These are phyloP conservation scores for Diadegma fenestrale DNA, from an alignment of 2,888 invertebrate genomes.

Conservation along the genomic window DNA sequence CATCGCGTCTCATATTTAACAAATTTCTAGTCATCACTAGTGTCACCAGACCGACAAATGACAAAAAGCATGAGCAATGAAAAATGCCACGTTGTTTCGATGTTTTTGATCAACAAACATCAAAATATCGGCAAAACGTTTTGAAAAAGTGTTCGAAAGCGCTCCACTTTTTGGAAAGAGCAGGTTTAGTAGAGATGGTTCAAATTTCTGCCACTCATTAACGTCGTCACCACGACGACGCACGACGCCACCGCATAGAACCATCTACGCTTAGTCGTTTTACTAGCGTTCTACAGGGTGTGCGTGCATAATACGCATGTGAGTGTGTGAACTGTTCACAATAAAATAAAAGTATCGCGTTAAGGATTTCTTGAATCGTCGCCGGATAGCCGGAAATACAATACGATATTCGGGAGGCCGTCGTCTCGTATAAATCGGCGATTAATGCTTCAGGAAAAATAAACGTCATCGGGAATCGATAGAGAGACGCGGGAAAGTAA, in stretches of 20 bases:
- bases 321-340: background rate
- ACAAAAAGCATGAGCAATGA: too few relatives aligned
- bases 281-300: background rate
- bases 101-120: too few relatives aligned
- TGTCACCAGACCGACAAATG: too few relatives aligned
- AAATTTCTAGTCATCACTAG: too few relatives aligned
- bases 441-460: background rate
- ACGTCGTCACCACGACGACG: slow-evolving; percentile 4
- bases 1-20: too few relatives aligned
- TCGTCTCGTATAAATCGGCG: background rate
- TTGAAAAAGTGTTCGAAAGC: too few relatives aligned
- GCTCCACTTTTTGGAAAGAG: too few relatives aligned
- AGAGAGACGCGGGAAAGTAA: background rate
- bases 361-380: background rate
- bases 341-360: background rate
- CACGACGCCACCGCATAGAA: background rate
- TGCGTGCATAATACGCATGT: too few relatives aligned
- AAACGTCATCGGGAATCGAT: background rate
- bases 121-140: too few relatives aligned
- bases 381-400: background rate
- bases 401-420: background rate
- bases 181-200: background rate
- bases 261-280: background rate
- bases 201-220: background rate
- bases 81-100: too few relatives aligned